Evolutionary conservation across 2,888 invertebrate species (phyloP), one percentile per base, ranked within the genome.

Genomic region (Tenthredo mesomela): DNA sequence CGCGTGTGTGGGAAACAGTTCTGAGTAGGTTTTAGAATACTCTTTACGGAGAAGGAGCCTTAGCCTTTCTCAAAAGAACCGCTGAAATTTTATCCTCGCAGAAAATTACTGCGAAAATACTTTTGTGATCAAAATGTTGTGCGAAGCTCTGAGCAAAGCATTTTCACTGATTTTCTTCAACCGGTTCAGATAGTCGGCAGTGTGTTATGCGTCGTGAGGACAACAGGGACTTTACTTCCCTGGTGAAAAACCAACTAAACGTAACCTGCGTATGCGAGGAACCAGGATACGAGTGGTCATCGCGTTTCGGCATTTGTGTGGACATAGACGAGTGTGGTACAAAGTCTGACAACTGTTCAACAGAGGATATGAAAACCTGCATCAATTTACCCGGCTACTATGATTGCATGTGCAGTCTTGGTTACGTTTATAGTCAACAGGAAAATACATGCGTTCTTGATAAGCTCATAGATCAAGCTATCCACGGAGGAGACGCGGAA

Each of bases 301-400:
- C 96, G 12, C 92, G 94, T 87, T 95, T 94, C 90, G 95, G 95
- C n/a, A 93, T 95, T 87, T 96, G 96, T 91, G 93, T 96, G 5
- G 96, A 96, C 91, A 91, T 94, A 54, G 95, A 96, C 89, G 96
- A 96, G 92, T 96, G 96, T 89, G 88, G 90, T 10, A 90, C 89
- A 25, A 89, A 89, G 25, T 85, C 87, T 58, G 93, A 95, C 88
- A 91, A 92, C 86, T 95, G 95, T 88, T 91, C 91, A 25, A 89
- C 94, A 71, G 89, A 87, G 0, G 86, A 88, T 29, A 92, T 93
- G 0, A 94, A 96, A 90, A 93, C 93, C 84, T 96, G 96, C 90
- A 88, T 95, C 82, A 96, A 96, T 92, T 88, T 94, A 77, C 94
- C 94, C 0, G 95, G 95, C 21, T 47, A 87, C 65, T 91, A 87